Conservation (phyloP, 2,797 vertebrate genomes). For the Ispidina lecontei region DNA sequence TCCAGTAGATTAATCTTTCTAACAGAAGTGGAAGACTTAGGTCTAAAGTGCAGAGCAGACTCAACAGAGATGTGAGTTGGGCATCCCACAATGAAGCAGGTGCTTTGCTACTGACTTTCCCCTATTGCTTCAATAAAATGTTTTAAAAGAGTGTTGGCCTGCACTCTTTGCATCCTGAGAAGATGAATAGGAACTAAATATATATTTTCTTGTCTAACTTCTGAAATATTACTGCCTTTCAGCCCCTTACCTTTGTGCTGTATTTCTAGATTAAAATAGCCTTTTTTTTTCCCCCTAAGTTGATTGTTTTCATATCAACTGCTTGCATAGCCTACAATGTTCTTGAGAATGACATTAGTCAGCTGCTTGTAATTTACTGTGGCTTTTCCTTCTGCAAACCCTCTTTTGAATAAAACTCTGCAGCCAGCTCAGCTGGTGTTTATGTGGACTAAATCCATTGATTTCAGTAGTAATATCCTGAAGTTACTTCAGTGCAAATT, state of each 20-base stretch:
- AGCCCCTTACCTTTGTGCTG: not conserved
- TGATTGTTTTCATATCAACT: not conserved
- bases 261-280: not conserved
- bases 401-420: not conserved
- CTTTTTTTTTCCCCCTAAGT: not conserved
- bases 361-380: not conserved
- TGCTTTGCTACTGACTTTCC: not conserved
- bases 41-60: not conserved
- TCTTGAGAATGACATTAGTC: not conserved
- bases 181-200: not conserved
- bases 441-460: not conserved
- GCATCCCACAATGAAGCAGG: not conserved
- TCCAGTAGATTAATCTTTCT: not conserved
- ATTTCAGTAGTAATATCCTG: not conserved
- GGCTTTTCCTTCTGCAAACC: not conserved
- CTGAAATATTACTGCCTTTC: not conserved
- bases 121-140: not conserved
- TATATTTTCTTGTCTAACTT: not conserved
- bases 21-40: not conserved
- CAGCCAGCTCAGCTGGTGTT: not conserved
- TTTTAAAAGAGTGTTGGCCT: not conserved
- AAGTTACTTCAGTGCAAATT: not conserved
- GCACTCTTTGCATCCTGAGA: not conserved
- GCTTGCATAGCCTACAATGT: not conserved
- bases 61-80: not conserved